These are phyloP conservation scores for Microcaecilia unicolor DNA, from an alignment of 2,797 vertebrate genomes.

Conservation along the genomic window DNA sequence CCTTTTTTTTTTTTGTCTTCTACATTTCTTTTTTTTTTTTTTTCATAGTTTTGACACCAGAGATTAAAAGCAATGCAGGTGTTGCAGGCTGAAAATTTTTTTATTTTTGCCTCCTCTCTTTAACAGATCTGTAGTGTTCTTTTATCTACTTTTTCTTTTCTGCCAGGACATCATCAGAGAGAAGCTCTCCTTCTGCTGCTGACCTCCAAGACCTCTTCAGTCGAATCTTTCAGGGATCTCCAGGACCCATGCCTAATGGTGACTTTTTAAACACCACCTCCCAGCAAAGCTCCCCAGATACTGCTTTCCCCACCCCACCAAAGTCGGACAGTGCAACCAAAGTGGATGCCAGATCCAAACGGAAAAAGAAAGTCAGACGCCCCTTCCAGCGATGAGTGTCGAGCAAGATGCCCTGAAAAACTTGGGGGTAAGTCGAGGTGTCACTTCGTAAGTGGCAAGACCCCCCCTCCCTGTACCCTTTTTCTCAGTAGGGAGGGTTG, in stretches of 20 bases:
- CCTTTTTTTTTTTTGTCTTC: too few relatives aligned
- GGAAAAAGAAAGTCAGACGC: conserved; percentile 82
- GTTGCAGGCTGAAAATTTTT: too few relatives aligned
- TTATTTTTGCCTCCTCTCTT: too few relatives aligned
- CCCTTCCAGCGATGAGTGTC: conserved; percentile 84
- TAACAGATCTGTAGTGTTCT: too few relatives aligned
- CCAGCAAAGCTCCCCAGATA: conserved; percentile 17
- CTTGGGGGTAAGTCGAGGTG: too few relatives aligned
- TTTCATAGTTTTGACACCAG: too few relatives aligned
- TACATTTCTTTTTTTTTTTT: too few relatives aligned
- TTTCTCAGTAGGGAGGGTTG: neutral
- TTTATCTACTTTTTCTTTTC: neutral
- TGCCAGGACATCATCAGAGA: conserved; percentile 60
- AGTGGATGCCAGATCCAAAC: conserved; percentile 46
- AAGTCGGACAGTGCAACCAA: conserved; percentile 48
- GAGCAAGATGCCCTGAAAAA: too few relatives aligned
- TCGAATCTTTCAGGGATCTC: conserved; percentile 75
- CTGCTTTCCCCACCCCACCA: conserved; percentile 30
- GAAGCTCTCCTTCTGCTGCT: conserved; percentile 56
- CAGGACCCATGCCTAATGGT: conserved; percentile 65
- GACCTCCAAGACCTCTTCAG: conserved; percentile 82
- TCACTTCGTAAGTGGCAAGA: too few relatives aligned
- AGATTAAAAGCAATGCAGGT: too few relatives aligned
- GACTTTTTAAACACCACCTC: conserved; percentile 57
- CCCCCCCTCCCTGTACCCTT: too few relatives aligned